phyloP scores from a whole-genome alignment of 2,888 invertebrate genomes.

The Aleiodes alternator region DNA sequence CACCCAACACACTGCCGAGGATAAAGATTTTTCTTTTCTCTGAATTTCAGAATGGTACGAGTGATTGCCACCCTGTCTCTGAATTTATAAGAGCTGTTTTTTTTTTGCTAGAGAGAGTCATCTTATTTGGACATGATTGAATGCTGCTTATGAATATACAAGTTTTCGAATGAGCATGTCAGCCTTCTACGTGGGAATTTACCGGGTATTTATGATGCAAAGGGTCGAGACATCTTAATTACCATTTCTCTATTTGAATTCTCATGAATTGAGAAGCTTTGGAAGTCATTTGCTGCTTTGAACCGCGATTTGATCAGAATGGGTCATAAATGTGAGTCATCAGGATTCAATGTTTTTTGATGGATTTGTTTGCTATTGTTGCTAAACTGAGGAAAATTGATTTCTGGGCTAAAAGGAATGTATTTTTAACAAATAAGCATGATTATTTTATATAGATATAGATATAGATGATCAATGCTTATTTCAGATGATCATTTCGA shows the following conservation, averaged over 20 bases:
- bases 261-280: too few relatives aligned
- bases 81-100: constrained; percentile 67
- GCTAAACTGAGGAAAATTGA: too few relatives aligned
- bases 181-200: constrained; percentile 53
- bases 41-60: constrained; percentile 52
- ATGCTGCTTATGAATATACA: constrained; percentile 55
- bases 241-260: neutral
- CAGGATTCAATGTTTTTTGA: too few relatives aligned
- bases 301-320: too few relatives aligned
- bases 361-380: too few relatives aligned
- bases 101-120: neutral
- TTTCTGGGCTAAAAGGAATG: too few relatives aligned
- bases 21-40: constrained; percentile 39
- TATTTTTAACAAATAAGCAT: too few relatives aligned
- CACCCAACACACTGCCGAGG: constrained; percentile 34
- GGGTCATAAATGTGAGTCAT: too few relatives aligned
- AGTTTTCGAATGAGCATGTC: neutral
- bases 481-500: too few relatives aligned
- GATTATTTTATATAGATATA: too few relatives aligned
- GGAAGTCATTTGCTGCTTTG: too few relatives aligned
- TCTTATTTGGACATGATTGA: constrained; percentile 56
- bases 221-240: constrained; percentile 59
- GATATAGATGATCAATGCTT: too few relatives aligned
- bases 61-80: constrained; percentile 67
- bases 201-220: constrained; percentile 54